These are phyloP conservation scores for Xenopus borealis DNA, from an alignment of 2,113 vertebrate species.

Conservation along the genomic window DNA sequence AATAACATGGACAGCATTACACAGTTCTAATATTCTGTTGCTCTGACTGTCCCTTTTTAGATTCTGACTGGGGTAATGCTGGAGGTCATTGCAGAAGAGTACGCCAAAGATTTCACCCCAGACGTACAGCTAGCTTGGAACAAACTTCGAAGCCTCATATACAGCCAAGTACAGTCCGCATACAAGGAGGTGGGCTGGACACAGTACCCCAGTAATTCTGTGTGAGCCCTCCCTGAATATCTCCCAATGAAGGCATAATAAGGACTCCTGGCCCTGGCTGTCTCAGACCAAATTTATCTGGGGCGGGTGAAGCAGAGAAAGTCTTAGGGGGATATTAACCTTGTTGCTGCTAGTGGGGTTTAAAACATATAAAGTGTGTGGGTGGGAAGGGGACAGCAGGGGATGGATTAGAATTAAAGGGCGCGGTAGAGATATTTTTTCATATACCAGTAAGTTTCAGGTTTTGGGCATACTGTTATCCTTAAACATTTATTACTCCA, in stretches of 20 bases:
- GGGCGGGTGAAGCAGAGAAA: conserved; percentile 11
- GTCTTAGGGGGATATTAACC: conserved; percentile 6
- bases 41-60: conserved; percentile 57
- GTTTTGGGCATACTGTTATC: not conserved
- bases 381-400: not conserved
- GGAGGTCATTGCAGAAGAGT: conserved; percentile 87
- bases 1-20: too few relatives aligned
- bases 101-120: conserved; percentile 79
- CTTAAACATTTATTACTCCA: not conserved
- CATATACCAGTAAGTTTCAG: too few relatives aligned
- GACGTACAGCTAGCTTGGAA: conserved; percentile 87
- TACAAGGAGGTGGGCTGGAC: conserved; percentile 96
- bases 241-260: conserved; percentile 24
- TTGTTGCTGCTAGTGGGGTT: not conserved
- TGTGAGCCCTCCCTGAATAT: conserved; percentile 67
- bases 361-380: not conserved
- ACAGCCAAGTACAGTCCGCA: conserved; percentile 84
- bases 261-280: conserved; percentile 33
- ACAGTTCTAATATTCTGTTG: not conserved
- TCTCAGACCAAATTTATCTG: conserved; percentile 24
- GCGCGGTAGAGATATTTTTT: not conserved
- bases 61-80: conserved; percentile 87
- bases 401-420: not conserved
- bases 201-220: conserved; percentile 85
- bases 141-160: conserved; percentile 85